phyloP scores from a whole-genome alignment of 2,888 invertebrate genomes.

The Drosophila quinaria region DNA sequence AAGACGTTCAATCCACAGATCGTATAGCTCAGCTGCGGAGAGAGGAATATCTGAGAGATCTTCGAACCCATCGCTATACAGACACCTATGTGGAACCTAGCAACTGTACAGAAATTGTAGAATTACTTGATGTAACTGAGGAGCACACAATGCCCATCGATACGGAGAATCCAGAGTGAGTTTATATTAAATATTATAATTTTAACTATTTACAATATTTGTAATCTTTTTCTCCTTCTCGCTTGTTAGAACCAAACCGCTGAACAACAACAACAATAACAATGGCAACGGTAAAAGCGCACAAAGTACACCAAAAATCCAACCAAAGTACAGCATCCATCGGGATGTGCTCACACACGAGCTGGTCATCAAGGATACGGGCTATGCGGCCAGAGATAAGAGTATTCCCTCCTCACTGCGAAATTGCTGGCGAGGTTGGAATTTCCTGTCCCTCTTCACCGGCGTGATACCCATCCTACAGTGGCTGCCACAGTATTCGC shows the following conservation, averaged over 20 bases:
- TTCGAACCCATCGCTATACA: slow-evolving; percentile 63
- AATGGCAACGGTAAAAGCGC: slow-evolving; percentile 52
- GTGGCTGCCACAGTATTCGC: slow-evolving; percentile 89
- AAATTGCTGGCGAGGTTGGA: slow-evolving; percentile 80
- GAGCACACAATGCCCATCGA: slow-evolving; percentile 71
- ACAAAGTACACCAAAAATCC: slow-evolving; percentile 75
- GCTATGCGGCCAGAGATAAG: slow-evolving; percentile 84
- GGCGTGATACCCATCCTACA: slow-evolving; percentile 87
- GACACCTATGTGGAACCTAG: slow-evolving; percentile 74
- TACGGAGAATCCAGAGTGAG: slow-evolving; percentile 78
- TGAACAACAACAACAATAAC: slow-evolving; percentile 61
- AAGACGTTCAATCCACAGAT: slow-evolving; percentile 4
- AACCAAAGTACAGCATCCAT: slow-evolving; percentile 82
- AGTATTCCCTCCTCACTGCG: slow-evolving; percentile 81
- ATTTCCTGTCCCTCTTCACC: slow-evolving; percentile 79
- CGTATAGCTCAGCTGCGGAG: slow-evolving; percentile 30
- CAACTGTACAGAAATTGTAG: slow-evolving; percentile 8
- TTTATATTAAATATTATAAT: neutral
- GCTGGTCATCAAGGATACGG: slow-evolving; percentile 83
- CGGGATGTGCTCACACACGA: slow-evolving; percentile 84
- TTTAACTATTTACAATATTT: slow-evolving; percentile 10
- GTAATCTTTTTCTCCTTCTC: neutral
- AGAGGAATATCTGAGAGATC: slow-evolving; percentile 52
- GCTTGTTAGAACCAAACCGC: slow-evolving; percentile 74
- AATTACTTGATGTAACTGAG: slow-evolving; percentile 21